Base-by-base conservation (phyloP, 2,797 vertebrate species). In the Tragelaphus eurycerus region DNA sequence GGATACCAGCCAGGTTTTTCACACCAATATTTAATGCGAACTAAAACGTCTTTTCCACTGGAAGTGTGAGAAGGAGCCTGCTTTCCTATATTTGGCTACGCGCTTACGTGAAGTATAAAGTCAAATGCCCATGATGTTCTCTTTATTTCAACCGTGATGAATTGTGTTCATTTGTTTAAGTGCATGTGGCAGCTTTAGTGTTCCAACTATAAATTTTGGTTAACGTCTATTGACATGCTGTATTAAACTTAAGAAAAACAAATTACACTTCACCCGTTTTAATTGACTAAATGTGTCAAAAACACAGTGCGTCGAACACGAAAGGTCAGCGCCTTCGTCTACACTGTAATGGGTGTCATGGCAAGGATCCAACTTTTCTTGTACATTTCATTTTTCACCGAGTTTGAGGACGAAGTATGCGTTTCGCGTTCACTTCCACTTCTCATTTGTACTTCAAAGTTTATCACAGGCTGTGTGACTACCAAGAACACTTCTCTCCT, bases 71-170 rank as follows among this genome's bases (percentile, higher is more conserved):
- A 99, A 99, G 99, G 98, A 98, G 98, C 98, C 98, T 97, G 98
- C 99, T 99, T 99, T 99, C 98, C 99, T 99, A 99, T 99, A 99
- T 99, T 99, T 99, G 99, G 99, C 99, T 99, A 99, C 98, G 96
- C 67, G 98, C 98, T 99, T 98, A 98, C 98, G 98, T 98, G 98
- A 99, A 99, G 98, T 98, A 98, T 98, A 98, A 98, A 99, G 98
- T 98, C 98, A 98, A 98, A 98, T 98, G 98, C 98, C 98, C 98
- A 86, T 98, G 99, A 99, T 98, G 98, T 98, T 98, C 99, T 98
- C 98, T 99, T 99, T 99, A 99, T 99, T 99, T 98, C 98, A 98
- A 97, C 98, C 98, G 98, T 99, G 99, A 99, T 99, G 98, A 99
- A 99, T 99, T 98, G 98, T 98, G 97, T 99, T 99, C 99, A 99